Evolutionary conservation across 2,113 vertebrate species (phyloP).

Genomic region (Isichthys henryi): DNA sequence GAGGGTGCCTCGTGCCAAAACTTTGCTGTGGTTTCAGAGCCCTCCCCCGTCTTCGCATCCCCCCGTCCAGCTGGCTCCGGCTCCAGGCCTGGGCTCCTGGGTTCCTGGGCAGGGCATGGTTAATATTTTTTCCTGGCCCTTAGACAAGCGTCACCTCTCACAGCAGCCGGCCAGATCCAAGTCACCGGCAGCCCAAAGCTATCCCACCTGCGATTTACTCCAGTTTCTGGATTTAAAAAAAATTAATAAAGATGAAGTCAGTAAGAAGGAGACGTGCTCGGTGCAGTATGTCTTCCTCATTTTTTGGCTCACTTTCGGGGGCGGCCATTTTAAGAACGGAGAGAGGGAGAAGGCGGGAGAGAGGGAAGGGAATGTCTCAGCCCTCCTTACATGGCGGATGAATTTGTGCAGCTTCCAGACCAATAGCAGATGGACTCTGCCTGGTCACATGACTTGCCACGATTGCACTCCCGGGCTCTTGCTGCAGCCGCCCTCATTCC

Average conservation of each 20-base stretch:
- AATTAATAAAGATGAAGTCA: background rate
- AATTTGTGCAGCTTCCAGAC: constrained; percentile 64
- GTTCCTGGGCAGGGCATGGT: constrained; percentile 74
- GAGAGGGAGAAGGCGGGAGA: constrained; percentile 37
- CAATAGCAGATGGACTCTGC: constrained; percentile 65
- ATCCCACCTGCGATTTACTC: constrained; percentile 19
- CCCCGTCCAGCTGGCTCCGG: constrained; percentile 35
- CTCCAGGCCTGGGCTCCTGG: constrained; percentile 51
- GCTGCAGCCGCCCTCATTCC: constrained; percentile 36
- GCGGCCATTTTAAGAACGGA: constrained; percentile 81
- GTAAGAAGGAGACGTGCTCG: constrained; percentile 13
- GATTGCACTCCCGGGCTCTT: constrained; percentile 73
- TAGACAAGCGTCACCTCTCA: constrained; percentile 73
- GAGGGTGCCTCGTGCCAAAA: background rate
- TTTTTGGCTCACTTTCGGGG: constrained; percentile 49
- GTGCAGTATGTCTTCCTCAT: constrained; percentile 47
- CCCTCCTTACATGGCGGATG: constrained; percentile 83
- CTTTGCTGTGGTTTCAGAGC: background rate
- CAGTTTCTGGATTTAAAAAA: constrained; percentile 11
- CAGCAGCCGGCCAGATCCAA: constrained; percentile 65
- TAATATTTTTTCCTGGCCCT: constrained; percentile 83
- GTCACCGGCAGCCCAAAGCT: constrained; percentile 63
- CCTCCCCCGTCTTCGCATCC: background rate
- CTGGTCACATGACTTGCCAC: constrained; percentile 77
- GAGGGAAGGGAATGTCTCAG: constrained; percentile 59